Evolutionary conservation across 2,797 vertebrate genomes (phyloP), one percentile per base, ranked within the genome.

Genomic region (Rhabdophis nuchalis): DNA sequence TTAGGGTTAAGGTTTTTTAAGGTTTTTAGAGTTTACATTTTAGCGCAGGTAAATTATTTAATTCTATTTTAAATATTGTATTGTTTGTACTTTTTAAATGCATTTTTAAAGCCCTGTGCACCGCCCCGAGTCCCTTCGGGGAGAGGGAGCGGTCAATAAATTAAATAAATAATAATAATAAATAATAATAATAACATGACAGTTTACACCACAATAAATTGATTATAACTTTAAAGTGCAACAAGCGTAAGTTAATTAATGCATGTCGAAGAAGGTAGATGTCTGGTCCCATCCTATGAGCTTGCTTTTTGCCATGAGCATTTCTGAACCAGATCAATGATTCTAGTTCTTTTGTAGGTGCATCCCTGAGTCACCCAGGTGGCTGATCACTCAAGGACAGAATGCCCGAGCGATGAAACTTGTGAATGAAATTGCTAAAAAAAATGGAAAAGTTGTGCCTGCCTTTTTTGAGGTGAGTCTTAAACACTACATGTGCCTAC

Each of bases 281-380:
- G 7, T 16, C 57, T 50, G 53, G 5, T 20, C 12, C 32, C 2
- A 72, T 1, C n/a, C 32, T 18, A 20, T 36, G 32, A 12, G 36
- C 9, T 72, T 50, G 4, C 6, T 50, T 60, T 89, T 32, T 56
- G 16, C 46, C 25, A 54, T 14, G 50, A 77, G 27, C 60, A 25
- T 54, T 58, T 85, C 12, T 85, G 54, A 7, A 72, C 6, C 27
- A n/a, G 52, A 18, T 8, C n/a, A 85, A 93, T 90, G 64, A 23
- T 13, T 87, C 1, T 92, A 91, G 94, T 0, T 0, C 16, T 1
- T 94, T 87, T n/a, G 0, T 86, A 98, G 98, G 98, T 97, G 96
- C 85, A 92, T 98, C 1, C 98, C 98, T 0, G 98, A 98, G 91
- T 98, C 98, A 91, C 98, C 98, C 16, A 96, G 98, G 50, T 98